Base-by-base conservation (phyloP, 2,113 vertebrate species). In the Laticauda colubrina region DNA sequence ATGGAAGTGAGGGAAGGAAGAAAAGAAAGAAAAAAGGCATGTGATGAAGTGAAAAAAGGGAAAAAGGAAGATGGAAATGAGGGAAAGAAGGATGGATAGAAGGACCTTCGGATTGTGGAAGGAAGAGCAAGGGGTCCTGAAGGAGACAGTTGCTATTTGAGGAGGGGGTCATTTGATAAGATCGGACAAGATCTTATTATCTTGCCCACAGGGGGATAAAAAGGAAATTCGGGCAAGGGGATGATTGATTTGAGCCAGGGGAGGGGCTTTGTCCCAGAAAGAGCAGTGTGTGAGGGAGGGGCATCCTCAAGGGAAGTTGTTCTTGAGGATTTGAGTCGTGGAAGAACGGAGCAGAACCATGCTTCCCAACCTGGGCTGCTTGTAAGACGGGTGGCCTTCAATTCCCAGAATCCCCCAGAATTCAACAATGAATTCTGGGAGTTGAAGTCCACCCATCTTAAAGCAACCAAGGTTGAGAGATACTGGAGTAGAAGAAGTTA, bases 1-100 rank as follows among this genome's bases (percentile, higher is more conserved):
- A 4, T 45, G 45, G 54, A 20, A 55, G 54, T 14, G 15, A 55
- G 54, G 54, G 4, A 18, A 15, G 54, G 12, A 18, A 4, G 34
- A 39, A 23, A 6, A 1, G 34, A 39, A 23, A 6, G 1, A 18
- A 0, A 11, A 1, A 18, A 39, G 1, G 45, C 5, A 45, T 45
- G 45, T 4, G 45, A 4, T 45, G 45, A 45, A 0, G 45, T 45
- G 45, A 45, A 45, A 45, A 45, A 45, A 45, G 5, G 34, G 15
- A 53, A 53, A 53, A 8, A 53, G 51, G 51, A 53, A 11, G 51
- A 54, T 45, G 43, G 43, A 45, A 45, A 4, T 45, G 43, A 45
- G 43, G 54, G 12, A 18, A 4, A 3, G 0, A 55, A 18, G 54
- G 54, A 6, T 21, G 18, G 0, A n/a, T 4, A 12, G 29, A n/a